Conservation (phyloP, 2,888 invertebrate genomes). For the Leucophenga maculata region DNA sequence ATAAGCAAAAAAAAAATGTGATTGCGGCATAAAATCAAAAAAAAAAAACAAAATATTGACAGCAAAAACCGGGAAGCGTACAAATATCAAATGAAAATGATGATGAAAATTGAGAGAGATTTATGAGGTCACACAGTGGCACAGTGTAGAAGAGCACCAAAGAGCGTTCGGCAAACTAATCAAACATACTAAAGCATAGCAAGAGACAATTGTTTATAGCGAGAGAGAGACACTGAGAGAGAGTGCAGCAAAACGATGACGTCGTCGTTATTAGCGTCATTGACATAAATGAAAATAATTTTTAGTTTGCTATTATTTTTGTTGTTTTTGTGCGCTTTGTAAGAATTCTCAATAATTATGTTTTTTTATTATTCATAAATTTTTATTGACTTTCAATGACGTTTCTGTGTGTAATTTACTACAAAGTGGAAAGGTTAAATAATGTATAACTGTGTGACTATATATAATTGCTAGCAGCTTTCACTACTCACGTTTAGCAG, state of each 20-base stretch:
- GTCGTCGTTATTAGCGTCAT: conserved; percentile 2
- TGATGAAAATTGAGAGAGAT: neutral
- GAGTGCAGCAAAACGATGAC: conserved; percentile 17
- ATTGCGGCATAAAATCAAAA: neutral
- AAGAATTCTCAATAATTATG: neutral
- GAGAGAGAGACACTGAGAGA: neutral
- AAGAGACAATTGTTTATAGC: neutral
- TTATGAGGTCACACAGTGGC: conserved; percentile 14
- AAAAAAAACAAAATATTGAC: no score
- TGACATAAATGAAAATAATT: neutral
- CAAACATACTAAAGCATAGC: conserved; percentile 22
- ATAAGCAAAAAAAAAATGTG: neutral
- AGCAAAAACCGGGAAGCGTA: conserved; percentile 8
- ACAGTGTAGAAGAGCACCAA: neutral
- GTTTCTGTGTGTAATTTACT: neutral
- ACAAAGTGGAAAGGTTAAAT: conserved; percentile 1
- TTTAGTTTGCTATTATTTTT: neutral
- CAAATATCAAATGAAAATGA: neutral
- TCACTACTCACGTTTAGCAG: no score
- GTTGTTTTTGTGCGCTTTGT: neutral
- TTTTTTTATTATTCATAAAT: conserved; percentile 2
- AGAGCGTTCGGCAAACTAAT: neutral
- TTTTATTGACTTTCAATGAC: neutral
- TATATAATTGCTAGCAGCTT: no score
- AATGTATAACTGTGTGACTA: neutral